phyloP scores from a whole-genome alignment of 2,797 vertebrate species.

The Macrochelys suwanniensis region DNA sequence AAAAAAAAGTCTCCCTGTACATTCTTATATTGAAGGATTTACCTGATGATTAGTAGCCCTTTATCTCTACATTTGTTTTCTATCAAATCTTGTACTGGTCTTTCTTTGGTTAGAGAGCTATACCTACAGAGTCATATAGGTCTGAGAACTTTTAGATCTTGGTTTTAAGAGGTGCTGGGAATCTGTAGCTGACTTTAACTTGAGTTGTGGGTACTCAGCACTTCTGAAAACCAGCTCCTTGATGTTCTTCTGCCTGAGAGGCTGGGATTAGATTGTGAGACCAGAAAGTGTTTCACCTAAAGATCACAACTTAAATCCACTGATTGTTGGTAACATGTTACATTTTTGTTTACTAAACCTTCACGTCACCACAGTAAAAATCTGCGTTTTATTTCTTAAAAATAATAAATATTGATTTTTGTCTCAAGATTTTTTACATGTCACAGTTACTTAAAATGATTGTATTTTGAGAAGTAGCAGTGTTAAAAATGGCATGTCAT shows the following conservation, averaged over 20 bases:
- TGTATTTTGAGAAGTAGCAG: too few species aligned
- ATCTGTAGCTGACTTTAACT: background rate
- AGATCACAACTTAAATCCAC: too few species aligned
- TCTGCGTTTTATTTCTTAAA: too few species aligned
- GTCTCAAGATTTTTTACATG: too few species aligned
- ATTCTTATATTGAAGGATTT: background rate
- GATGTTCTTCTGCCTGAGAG: background rate
- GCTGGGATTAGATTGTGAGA: slow-evolving; percentile 6
- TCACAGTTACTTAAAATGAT: too few species aligned
- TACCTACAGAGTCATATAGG: background rate
- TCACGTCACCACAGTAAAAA: too few species aligned
- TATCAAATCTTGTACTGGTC: slow-evolving; percentile 6
- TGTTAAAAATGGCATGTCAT: too few species aligned
- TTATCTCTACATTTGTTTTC: background rate
- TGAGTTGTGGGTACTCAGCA: background rate
- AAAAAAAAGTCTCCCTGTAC: background rate
- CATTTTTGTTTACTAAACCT: too few species aligned
- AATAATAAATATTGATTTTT: too few species aligned
- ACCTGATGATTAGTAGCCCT: background rate
- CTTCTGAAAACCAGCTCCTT: background rate
- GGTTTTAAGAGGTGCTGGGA: slow-evolving; percentile 5
- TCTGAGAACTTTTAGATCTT: background rate
- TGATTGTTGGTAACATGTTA: too few species aligned
- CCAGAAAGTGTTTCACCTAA: slow-evolving; percentile 23
- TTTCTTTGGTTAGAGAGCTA: background rate